Evolutionary conservation across 2,797 vertebrate species (phyloP).

Genomic region (Pipistrellus pygmaeus): DNA sequence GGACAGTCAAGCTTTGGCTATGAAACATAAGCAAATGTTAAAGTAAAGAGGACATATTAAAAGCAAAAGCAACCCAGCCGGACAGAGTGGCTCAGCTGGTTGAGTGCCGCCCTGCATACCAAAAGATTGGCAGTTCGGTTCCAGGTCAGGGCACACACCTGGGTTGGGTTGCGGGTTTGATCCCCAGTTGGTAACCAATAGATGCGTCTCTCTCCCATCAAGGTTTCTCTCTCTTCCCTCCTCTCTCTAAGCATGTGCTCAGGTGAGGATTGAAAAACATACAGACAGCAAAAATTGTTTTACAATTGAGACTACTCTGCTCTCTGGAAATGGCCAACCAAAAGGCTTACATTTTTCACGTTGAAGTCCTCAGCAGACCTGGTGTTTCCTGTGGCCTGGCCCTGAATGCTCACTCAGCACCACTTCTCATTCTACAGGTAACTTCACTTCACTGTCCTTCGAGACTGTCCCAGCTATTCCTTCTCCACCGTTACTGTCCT

Average conservation of each 20-base stretch:
- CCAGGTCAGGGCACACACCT: background rate
- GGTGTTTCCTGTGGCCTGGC: background rate
- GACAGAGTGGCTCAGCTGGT: background rate
- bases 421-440: background rate
- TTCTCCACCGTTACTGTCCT: background rate
- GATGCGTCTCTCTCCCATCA: background rate
- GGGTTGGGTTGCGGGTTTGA: background rate
- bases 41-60: background rate
- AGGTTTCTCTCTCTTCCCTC: background rate
- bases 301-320: background rate
- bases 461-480: background rate
- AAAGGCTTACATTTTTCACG: background rate
- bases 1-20: background rate
- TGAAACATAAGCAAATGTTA: background rate
- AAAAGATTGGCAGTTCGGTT: background rate
- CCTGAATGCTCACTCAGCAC: background rate
- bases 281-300: background rate
- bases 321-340: background rate
- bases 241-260: background rate
- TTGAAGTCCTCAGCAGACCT: background rate
- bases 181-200: background rate
- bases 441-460: background rate
- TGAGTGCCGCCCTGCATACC: background rate
- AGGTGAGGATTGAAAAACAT: background rate
- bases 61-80: background rate